phyloP scores from a whole-genome alignment of 2,888 invertebrate species.

The Stenichneumon culpator region DNA sequence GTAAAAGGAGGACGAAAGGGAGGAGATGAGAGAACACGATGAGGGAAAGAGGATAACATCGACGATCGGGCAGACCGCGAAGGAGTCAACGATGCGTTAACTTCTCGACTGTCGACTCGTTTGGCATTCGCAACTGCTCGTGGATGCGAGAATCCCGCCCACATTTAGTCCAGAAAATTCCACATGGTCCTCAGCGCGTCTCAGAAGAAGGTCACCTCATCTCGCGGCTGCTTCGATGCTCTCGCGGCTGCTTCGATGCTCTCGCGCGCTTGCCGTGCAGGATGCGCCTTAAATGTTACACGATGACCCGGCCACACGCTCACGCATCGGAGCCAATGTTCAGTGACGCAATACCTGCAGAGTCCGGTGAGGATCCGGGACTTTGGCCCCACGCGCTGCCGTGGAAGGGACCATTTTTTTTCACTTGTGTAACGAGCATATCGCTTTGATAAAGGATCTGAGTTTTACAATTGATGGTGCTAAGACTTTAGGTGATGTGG shows the following conservation, averaged over 20 bases:
- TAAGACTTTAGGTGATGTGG: neutral
- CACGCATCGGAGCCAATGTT: conserved; percentile 58
- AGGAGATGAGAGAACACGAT: conserved; percentile 41
- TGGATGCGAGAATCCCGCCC: conserved; percentile 50
- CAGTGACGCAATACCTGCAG: conserved; percentile 54
- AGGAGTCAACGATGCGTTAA: conserved; percentile 62
- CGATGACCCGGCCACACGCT: conserved; percentile 58
- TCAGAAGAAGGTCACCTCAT: conserved; percentile 53
- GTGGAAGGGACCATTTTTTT: conserved; percentile 23
- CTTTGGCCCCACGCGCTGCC: conserved; percentile 13
- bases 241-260: conserved; percentile 26
- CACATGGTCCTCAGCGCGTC: conserved; percentile 51
- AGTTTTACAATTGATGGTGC: neutral
- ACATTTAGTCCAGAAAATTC: conserved; percentile 65
- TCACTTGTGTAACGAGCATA: neutral
- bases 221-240: conserved; percentile 21
- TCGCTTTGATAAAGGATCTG: neutral
- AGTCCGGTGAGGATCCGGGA: conserved; percentile 64
- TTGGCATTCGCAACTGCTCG: conserved; percentile 47
- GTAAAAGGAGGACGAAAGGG: conserved; percentile 46
- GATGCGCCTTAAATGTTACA: conserved; percentile 65
- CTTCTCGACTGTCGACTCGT: conserved; percentile 52
- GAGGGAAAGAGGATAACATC: conserved; percentile 41
- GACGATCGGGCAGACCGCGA: conserved; percentile 33
- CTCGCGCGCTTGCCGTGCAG: conserved; percentile 34